Evolutionary conservation across 2,888 invertebrate species (phyloP), one percentile per base, ranked within the genome.

Genomic region (Chromoteleia sp.): DNA sequence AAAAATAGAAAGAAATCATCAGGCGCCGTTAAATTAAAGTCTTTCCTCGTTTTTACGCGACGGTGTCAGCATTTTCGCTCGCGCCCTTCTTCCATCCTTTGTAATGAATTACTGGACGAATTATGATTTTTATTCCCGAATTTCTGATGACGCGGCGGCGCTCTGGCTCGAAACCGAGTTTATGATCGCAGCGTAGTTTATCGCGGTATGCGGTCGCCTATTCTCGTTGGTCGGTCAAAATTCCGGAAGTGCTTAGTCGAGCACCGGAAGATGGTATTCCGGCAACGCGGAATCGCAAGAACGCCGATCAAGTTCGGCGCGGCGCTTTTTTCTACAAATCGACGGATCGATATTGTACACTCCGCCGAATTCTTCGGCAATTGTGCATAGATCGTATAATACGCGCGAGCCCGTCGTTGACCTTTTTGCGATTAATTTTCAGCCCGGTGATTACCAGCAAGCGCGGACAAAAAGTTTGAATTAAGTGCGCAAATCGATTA

Each of bases 201-300:
- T 48, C 45, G 41, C 14, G 59, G 33, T 33, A 33, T 33, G 10
- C 33, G 10, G 33, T 33, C 33, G 33, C 33, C 33, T 33, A 33
- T 33, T 33, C 33, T 33, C 45, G 17, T 48, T 36, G 43, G 29
- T 19, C 33, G 50, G 50, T 65, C 33, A 50, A 65, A 50, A n/a
- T 65, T 65, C 50, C 65, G 52, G 15, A 67, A 52, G 6, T 67
- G 25, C 52, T 52, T 41, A 25, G 45, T 48, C 12, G 29, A 52
- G 39, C 52, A 25, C 52, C 41, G 52, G 61, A 63, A 33, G 67
- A 52, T 43, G 52, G 30, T 43, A 54, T 56, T 43, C 56, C 39
- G 39, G 14, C 36, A 52, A 17, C 19, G 41, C 48, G 54, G 54
- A 33, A 56, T 54, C 70, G 56, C 70, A 70, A 70, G 58, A 56